Conservation (phyloP, 2,888 invertebrate species). For the Eupithecia abbreviata region DNA sequence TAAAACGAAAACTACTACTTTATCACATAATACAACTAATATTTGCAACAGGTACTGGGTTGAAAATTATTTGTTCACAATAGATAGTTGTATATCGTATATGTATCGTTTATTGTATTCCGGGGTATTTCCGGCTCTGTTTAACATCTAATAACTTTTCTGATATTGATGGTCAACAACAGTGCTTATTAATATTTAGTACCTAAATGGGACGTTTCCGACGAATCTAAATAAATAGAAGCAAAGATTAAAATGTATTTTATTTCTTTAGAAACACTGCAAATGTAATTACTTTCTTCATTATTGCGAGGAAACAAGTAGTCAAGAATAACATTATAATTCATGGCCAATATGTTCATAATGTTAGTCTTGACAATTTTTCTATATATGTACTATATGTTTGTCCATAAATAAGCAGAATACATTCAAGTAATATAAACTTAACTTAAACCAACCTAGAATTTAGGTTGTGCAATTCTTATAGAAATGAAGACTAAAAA, state of each 20-base stretch:
- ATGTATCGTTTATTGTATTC: not conserved
- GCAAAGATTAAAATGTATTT: not conserved
- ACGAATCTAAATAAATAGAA: not conserved
- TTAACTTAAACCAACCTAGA: no score
- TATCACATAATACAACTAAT: not conserved
- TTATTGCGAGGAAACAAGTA: not conserved
- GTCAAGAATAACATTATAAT: not conserved
- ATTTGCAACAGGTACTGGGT: not conserved
- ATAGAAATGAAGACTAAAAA: no score
- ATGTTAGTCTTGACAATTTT: no score
- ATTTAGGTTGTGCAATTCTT: no score
- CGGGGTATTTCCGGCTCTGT: not conserved
- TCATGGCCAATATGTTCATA: no score
- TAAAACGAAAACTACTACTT: no score
- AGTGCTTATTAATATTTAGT: constrained; percentile 1
- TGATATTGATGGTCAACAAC: not conserved
- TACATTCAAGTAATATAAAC: no score
- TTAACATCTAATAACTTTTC: not conserved
- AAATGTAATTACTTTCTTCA: not conserved
- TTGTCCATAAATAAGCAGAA: no score
- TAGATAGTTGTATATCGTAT: not conserved
- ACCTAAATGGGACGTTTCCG: not conserved
- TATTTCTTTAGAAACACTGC: not conserved
- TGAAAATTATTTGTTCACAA: not conserved
- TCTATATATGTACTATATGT: no score